Evolutionary conservation across 2,113 vertebrate genomes (phyloP).

Genomic region (Ceyx cyanopectus): DNA sequence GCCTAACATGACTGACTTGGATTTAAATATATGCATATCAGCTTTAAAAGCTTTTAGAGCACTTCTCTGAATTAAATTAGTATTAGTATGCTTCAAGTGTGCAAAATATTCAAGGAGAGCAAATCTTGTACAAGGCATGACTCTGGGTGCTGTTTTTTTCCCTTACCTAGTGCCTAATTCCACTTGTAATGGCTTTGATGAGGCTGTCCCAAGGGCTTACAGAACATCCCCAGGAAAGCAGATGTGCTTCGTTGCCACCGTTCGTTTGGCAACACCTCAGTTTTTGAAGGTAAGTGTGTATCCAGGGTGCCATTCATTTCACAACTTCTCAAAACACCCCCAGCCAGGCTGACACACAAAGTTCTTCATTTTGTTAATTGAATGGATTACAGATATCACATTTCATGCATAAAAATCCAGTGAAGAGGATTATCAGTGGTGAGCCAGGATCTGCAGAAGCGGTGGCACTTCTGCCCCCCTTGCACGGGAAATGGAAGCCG

Average conservation of each 20-base stretch:
- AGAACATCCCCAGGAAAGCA: conserved; percentile 75
- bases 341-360: background rate
- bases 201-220: conserved; percentile 76
- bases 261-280: conserved; percentile 84
- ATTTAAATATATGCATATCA: conserved; percentile 56
- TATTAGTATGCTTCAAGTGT: conserved; percentile 8
- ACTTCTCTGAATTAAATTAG: conserved; percentile 42
- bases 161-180: conserved; percentile 77
- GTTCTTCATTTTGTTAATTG: conserved; percentile 50
- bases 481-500: background rate
- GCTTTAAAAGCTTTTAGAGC: conserved; percentile 48
- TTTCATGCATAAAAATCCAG: conserved; percentile 49
- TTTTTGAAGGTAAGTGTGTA: conserved; percentile 79
- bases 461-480: background rate
- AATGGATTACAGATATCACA: conserved; percentile 54
- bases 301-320: background rate
- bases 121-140: conserved; percentile 8
- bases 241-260: conserved; percentile 83
- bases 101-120: conserved; percentile 35
- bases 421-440: conserved; percentile 12
- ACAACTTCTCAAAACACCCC: background rate
- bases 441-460: background rate
- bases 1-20: conserved; percentile 39
- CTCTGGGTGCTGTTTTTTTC: background rate
- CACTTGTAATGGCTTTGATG: conserved; percentile 81